phyloP scores from a whole-genome alignment of 64 coral and sea anemone genomes.

The Montipora cactus region DNA sequence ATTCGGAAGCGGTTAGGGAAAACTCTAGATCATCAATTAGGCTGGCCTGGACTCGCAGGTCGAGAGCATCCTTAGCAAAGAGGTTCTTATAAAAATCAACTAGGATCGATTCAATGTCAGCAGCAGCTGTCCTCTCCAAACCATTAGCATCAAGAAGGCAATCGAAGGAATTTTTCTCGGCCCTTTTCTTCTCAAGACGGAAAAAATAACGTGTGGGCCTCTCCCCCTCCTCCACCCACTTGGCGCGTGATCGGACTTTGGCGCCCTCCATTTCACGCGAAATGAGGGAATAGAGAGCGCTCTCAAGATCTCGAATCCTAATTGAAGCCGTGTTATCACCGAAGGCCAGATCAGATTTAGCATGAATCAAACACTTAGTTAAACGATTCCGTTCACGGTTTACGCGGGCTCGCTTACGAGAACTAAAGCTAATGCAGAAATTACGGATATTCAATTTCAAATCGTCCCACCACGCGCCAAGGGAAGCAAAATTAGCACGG shows the following conservation, averaged over 20 bases:
- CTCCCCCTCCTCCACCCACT: conserved; percentile 55
- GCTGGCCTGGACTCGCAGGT: not conserved
- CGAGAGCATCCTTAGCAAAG: not conserved
- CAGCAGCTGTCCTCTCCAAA: not conserved
- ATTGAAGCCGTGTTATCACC: too few relatives aligned
- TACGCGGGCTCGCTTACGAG: too few relatives aligned
- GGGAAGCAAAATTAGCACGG: too few relatives aligned
- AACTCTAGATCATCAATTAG: not conserved
- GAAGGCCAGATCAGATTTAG: too few relatives aligned
- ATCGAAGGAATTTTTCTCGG: not conserved
- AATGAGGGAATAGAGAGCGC: not conserved
- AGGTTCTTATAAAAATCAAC: not conserved
- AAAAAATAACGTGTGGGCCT: conserved; percentile 17
- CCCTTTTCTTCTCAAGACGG: not conserved
- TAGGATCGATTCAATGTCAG: not conserved
- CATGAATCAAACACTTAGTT: too few relatives aligned
- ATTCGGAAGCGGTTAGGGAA: not conserved
- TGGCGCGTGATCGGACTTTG: not conserved
- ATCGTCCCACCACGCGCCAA: too few relatives aligned
- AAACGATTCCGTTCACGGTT: too few relatives aligned
- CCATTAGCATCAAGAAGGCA: not conserved
- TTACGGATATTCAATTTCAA: too few relatives aligned
- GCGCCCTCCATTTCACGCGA: not conserved
- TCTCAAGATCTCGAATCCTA: not conserved
- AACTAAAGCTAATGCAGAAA: too few relatives aligned